A percentile compares a stretch with the other conserved stretches of the same genome.
Evolutionary conservation across 2,888 invertebrate species (phyloP).

Genomic region (Pilophorus perplexus): DNA sequence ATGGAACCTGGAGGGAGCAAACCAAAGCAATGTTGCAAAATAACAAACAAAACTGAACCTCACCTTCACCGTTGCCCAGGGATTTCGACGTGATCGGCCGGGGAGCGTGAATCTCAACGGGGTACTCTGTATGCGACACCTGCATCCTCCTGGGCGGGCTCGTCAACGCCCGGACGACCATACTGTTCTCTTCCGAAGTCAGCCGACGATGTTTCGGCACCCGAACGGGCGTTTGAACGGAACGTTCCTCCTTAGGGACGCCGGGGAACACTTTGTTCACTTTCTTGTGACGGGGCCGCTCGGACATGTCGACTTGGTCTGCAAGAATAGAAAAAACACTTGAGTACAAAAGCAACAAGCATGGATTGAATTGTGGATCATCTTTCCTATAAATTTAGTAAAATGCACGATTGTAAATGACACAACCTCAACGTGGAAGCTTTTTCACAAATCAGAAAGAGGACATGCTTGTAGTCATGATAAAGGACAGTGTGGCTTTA

Average conservation of each 20-base stretch:
- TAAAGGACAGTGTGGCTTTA: too few species aligned
- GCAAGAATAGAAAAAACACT: background rate
- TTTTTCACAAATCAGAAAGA: too few species aligned
- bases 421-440: too few species aligned
- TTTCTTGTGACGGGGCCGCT: constrained; percentile 10
- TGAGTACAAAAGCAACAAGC: background rate
- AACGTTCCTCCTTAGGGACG: background rate
- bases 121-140: too few species aligned
- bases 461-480: too few species aligned
- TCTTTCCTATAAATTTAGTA: too few species aligned
- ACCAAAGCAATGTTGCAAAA: too few species aligned
- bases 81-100: constrained; percentile 42
- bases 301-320: constrained; percentile 32
- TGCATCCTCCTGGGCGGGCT: constrained; percentile 22
- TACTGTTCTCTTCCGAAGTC: background rate
- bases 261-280: constrained; percentile 39
- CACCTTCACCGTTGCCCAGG: constrained; percentile 33
- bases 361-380: background rate
- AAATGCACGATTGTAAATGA: too few species aligned
- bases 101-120: too few species aligned
- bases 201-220: background rate
- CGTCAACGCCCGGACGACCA: constrained; percentile 36
- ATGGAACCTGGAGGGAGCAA: too few species aligned
- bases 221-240: too few species aligned
- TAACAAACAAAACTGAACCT: too few species aligned